A percentile compares a stretch with the other conserved stretches of the same genome.
phyloP scores from a whole-genome alignment of 2,888 invertebrate genomes.

The Ectemnius continuus region DNA sequence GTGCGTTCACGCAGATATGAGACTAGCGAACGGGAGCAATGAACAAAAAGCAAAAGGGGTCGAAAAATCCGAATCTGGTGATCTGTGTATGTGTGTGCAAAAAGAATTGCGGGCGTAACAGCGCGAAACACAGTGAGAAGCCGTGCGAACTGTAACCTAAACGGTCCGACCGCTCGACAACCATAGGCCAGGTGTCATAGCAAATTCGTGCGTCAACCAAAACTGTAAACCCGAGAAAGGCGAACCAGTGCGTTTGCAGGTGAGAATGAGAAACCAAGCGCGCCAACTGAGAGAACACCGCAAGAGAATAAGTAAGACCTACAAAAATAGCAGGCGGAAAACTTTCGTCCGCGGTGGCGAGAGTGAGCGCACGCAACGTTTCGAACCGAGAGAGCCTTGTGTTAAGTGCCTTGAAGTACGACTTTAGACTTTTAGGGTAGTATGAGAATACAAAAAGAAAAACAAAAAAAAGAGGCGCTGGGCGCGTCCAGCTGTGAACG shows the following conservation, averaged over 20 bases:
- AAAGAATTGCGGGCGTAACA: neutral
- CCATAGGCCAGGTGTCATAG: neutral
- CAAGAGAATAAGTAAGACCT: neutral
- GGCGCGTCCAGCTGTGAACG: conserved; percentile 74
- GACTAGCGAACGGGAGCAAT: conserved; percentile 3
- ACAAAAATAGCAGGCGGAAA: no score
- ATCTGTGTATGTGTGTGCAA: neutral
- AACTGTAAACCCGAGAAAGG: neutral
- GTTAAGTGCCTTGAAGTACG: conserved; percentile 78
- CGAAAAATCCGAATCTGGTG: neutral
- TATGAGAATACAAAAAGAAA: conserved; percentile 45
- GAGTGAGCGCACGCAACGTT: conserved; percentile 65
- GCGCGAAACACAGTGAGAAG: neutral
- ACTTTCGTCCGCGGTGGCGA: conserved; percentile 50
- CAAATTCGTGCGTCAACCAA: conserved; percentile 2
- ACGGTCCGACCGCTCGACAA: neutral
- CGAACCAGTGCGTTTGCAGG: neutral
- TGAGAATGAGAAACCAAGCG: neutral
- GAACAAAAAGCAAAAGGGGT: neutral
- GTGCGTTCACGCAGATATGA: neutral
- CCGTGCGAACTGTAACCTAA: neutral
- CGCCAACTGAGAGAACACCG: neutral
- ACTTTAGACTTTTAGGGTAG: conserved; percentile 75
- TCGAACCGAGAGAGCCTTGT: conserved; percentile 77
- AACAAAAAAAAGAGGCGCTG: conserved; percentile 73